phyloP scores from a whole-genome alignment of 2,888 invertebrate species.

The Lasioglossum zephyrum region DNA sequence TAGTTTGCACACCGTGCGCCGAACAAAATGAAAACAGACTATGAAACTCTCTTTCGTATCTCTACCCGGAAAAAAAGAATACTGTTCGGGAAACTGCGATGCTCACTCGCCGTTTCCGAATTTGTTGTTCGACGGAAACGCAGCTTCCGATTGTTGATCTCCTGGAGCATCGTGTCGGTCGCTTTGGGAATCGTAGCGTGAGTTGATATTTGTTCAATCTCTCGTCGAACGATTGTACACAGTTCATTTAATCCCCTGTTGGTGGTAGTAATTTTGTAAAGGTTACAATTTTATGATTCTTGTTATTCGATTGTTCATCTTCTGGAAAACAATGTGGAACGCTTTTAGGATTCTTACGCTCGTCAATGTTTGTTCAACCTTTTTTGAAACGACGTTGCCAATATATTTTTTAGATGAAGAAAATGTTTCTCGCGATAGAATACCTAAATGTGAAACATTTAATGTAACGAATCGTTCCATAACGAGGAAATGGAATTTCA shows the following conservation, averaged over 20 bases:
- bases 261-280: background rate
- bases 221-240: background rate
- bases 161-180: background rate
- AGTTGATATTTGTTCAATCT: background rate
- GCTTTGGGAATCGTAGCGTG: background rate
- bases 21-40: background rate
- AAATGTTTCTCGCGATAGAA: too few species aligned
- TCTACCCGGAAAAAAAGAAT: background rate
- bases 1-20: background rate
- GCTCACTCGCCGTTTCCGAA: background rate
- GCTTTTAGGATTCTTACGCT: background rate
- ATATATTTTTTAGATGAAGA: background rate
- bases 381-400: background rate
- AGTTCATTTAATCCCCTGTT: background rate
- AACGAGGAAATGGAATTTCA: background rate
- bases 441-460: too few species aligned
- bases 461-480: background rate
- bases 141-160: background rate
- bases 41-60: background rate
- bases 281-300: background rate
- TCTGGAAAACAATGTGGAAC: background rate
- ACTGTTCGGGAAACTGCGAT: background rate
- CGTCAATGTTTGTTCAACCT: background rate
- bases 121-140: conserved; percentile 5
- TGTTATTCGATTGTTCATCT: background rate